phyloP scores from a whole-genome alignment of 2,113 vertebrate species.

The Macrotus californicus region DNA sequence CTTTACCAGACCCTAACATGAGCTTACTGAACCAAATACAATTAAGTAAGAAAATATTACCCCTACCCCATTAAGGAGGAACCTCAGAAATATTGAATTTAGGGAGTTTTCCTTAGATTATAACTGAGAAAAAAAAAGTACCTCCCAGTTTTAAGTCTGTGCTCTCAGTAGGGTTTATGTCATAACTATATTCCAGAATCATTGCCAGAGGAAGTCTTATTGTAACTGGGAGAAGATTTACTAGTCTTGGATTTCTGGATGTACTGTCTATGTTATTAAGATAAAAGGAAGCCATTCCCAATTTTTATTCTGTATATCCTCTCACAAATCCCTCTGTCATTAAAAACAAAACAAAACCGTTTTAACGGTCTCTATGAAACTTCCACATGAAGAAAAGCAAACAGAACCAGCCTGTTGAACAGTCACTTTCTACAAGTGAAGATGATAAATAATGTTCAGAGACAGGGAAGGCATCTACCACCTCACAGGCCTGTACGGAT shows the following conservation, averaged over 20 bases:
- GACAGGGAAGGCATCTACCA: neutral
- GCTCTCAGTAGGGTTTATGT: neutral
- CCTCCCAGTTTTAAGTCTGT: neutral
- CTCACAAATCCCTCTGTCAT: neutral
- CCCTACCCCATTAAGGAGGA: neutral
- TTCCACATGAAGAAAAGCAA: constrained; percentile 1
- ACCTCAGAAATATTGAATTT: neutral
- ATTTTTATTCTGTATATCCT: neutral
- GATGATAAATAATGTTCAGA: neutral
- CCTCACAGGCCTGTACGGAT: neutral
- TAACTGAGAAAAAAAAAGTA: neutral
- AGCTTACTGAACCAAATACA: neutral
- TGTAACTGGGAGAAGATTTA: neutral
- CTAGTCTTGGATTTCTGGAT: neutral
- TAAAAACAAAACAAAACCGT: neutral
- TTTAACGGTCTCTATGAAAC: neutral
- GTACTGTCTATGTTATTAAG: neutral
- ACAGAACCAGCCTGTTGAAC: neutral
- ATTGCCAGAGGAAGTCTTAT: neutral
- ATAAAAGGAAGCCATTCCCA: neutral
- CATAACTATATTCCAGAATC: neutral
- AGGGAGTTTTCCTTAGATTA: neutral
- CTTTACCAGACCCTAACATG: neutral
- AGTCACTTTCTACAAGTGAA: neutral
- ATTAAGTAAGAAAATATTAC: neutral